Evolutionary conservation across 2,797 vertebrate genomes (phyloP).

Genomic region (Scolopax rusticola): DNA sequence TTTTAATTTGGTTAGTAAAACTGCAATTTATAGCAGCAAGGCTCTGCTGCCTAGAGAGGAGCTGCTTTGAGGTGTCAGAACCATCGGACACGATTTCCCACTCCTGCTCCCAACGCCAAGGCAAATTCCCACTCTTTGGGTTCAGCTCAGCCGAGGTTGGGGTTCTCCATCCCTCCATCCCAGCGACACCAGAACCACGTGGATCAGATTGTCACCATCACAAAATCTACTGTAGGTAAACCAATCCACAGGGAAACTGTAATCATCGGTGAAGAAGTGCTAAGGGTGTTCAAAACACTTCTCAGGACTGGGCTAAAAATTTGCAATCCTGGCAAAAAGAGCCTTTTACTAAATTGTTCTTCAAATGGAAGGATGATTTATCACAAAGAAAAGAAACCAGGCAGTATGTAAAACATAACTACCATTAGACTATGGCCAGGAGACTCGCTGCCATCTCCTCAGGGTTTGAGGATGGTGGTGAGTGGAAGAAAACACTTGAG

Average conservation of each 20-base stretch:
- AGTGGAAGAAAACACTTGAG: background rate
- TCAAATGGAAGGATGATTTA: background rate
- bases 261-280: background rate
- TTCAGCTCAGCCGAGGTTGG: background rate
- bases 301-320: background rate
- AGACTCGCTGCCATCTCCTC: background rate
- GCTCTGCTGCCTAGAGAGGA: background rate
- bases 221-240: background rate
- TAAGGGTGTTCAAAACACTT: background rate
- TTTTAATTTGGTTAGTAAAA: background rate
- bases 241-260: background rate
- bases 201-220: background rate
- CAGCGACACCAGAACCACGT: background rate
- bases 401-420: accelerated
- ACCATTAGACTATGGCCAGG: background rate
- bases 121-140: background rate
- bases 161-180: background rate
- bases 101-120: background rate
- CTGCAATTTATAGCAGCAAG: background rate
- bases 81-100: background rate
- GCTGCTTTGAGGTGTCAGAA: background rate
- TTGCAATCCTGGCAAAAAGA: background rate
- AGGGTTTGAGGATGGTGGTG: background rate
- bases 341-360: background rate
- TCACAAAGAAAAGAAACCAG: background rate